phyloP scores from a whole-genome alignment of 1,140 invertebrate genomes.

The Procambarus clarkii region DNA sequence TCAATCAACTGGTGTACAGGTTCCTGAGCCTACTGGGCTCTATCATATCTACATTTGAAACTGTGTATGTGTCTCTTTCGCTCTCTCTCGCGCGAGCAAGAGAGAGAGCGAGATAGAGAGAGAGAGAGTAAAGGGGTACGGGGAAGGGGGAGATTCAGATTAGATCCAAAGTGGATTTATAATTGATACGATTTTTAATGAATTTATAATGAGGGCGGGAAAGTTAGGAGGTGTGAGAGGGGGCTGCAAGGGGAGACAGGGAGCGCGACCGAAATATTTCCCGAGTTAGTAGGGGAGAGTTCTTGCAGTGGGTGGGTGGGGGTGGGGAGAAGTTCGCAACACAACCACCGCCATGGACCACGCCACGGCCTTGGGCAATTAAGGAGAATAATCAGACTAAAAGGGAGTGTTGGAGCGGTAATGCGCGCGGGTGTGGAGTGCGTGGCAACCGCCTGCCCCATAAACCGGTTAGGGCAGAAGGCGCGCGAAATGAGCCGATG shows the following conservation, averaged over 20 bases:
- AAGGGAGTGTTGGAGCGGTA: conserved; percentile 31
- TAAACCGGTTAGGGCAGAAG: conserved; percentile 51
- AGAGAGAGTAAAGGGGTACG: not conserved
- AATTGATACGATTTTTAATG: conserved; percentile 71
- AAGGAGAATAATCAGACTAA: conserved; percentile 59
- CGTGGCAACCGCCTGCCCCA: not conserved
- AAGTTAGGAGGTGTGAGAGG: conserved; percentile 63
- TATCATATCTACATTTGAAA: too few species aligned
- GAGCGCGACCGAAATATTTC: not conserved
- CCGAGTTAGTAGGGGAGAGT: not conserved
- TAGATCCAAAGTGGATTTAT: conserved; percentile 71
- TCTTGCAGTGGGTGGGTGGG: not conserved
- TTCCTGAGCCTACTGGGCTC: too few species aligned
- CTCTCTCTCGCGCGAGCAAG: not conserved
- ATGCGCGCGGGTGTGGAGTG: conserved; percentile 13
- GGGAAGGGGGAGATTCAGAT: conserved; percentile 50
- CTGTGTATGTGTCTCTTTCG: too few species aligned
- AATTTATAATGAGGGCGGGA: conserved; percentile 69
- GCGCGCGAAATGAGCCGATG: conserved; percentile 32
- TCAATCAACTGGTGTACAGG: too few species aligned
- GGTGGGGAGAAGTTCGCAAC: not conserved
- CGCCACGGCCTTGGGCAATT: conserved; percentile 10
- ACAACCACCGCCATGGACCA: not conserved
- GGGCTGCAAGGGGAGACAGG: not conserved
- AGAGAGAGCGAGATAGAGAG: not conserved